These are phyloP conservation scores for Calameuta pallipes DNA, from an alignment of 2,888 invertebrate genomes.

Conservation along the genomic window DNA sequence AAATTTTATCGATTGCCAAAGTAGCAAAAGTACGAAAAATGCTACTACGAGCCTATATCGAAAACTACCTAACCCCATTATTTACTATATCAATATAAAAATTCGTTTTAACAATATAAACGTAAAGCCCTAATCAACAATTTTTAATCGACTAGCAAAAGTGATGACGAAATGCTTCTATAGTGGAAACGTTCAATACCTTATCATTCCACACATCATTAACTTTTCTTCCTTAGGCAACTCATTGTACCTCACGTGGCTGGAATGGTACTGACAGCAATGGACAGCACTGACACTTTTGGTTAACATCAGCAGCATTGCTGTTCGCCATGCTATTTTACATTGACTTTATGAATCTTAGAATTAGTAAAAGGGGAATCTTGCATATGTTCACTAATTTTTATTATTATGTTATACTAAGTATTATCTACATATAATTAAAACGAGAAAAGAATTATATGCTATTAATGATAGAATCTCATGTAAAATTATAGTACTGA, in stretches of 20 bases:
- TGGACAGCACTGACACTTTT: not conserved
- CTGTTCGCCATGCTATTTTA: not conserved
- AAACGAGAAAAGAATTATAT: too few relatives aligned
- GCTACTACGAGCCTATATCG: slow-evolving; percentile 40
- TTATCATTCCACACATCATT: not conserved
- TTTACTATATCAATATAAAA: not conserved
- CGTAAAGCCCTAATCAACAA: not conserved
- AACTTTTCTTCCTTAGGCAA: not conserved
- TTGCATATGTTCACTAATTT: not conserved
- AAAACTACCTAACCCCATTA: slow-evolving; percentile 48
- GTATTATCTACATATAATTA: not conserved
- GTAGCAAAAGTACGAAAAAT: slow-evolving; percentile 29
- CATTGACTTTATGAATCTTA: not conserved
- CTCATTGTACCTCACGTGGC: not conserved
- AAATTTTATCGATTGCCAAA: slow-evolving; percentile 29
- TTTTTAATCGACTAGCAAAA: not conserved
- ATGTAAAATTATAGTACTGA: not conserved
- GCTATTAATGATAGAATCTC: too few relatives aligned
- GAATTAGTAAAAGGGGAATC: not conserved
- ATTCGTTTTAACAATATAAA: not conserved
- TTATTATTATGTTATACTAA: not conserved
- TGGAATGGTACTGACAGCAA: not conserved
- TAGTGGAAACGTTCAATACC: not conserved
- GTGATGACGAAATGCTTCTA: not conserved
- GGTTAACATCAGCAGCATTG: not conserved